phyloP scores from a whole-genome alignment of 1,140 invertebrate genomes.

The Plutomurus gul region DNA sequence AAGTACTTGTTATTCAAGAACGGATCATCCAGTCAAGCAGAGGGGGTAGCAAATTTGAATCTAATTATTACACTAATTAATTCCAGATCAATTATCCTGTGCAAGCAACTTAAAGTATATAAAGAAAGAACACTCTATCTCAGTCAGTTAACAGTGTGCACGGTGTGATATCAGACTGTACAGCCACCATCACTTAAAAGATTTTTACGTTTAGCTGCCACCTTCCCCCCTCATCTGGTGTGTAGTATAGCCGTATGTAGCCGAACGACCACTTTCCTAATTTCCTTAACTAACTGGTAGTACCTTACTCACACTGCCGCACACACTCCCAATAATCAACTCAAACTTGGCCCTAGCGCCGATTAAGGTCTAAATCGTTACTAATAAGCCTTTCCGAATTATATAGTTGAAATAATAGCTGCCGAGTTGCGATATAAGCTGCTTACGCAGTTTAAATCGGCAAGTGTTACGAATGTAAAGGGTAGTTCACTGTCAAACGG shows the following conservation, averaged over 20 bases:
- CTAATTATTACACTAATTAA: slow-evolving; percentile 29
- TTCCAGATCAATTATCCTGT: slow-evolving; percentile 26
- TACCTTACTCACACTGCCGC: background rate
- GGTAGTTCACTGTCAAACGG: too few relatives aligned
- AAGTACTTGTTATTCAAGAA: slow-evolving; percentile 13
- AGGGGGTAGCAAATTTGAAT: slow-evolving; percentile 27
- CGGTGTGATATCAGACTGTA: too few relatives aligned
- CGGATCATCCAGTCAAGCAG: background rate
- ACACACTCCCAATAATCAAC: background rate
- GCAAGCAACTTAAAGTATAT: background rate
- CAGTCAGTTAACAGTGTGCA: too few relatives aligned
- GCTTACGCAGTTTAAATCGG: too few relatives aligned
- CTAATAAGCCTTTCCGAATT: background rate
- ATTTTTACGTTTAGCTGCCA: too few relatives aligned
- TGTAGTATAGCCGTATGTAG: too few relatives aligned
- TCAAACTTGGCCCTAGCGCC: too few relatives aligned
- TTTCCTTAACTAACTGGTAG: slow-evolving; percentile 10
- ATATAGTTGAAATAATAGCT: too few relatives aligned
- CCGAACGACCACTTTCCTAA: background rate
- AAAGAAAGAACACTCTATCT: too few relatives aligned
- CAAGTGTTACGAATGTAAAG: too few relatives aligned
- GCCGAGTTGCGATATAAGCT: too few relatives aligned
- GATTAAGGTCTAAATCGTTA: background rate
- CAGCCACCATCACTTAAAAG: too few relatives aligned
- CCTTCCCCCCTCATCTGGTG: background rate